Conservation (phyloP, 1,140 invertebrate genomes). For the Chionoecetes opilio region DNA sequence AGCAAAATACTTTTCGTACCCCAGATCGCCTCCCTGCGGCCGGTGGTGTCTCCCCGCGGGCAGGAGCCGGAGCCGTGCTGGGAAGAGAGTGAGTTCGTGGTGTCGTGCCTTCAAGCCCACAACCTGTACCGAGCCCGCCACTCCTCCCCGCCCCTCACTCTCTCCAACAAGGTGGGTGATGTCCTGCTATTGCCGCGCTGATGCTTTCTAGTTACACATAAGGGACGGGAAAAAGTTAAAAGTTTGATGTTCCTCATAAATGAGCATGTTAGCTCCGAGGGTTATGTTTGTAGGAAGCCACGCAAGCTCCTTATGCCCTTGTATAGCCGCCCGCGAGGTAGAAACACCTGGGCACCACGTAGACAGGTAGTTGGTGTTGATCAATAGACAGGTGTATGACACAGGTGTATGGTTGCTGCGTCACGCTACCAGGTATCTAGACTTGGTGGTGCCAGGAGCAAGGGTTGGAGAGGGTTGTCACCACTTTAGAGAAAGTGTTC, state of each 20-base stretch:
- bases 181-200: not conserved
- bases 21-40: constrained; percentile 69
- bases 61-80: constrained; percentile 60
- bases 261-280: not conserved
- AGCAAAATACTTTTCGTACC: not conserved
- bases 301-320: not conserved
- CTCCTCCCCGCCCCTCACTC: constrained; percentile 87
- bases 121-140: constrained; percentile 91
- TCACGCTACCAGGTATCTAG: not conserved
- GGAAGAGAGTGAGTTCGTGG: constrained; percentile 85
- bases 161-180: constrained; percentile 88
- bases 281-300: constrained; percentile 84
- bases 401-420: not conserved
- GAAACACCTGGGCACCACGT: not conserved
- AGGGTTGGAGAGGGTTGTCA: not conserved
- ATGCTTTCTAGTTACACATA: not conserved
- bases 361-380: constrained; percentile 18
- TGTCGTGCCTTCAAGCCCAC: constrained; percentile 88
- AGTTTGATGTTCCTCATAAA: not conserved
- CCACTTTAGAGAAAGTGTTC: not conserved
- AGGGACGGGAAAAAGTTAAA: not conserved
- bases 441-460: not conserved
- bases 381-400: not conserved
- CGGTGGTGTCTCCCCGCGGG: constrained; percentile 38
- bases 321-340: not conserved